These are phyloP conservation scores for Diprion similis DNA, from an alignment of 1,140 invertebrate species.

Conservation along the genomic window DNA sequence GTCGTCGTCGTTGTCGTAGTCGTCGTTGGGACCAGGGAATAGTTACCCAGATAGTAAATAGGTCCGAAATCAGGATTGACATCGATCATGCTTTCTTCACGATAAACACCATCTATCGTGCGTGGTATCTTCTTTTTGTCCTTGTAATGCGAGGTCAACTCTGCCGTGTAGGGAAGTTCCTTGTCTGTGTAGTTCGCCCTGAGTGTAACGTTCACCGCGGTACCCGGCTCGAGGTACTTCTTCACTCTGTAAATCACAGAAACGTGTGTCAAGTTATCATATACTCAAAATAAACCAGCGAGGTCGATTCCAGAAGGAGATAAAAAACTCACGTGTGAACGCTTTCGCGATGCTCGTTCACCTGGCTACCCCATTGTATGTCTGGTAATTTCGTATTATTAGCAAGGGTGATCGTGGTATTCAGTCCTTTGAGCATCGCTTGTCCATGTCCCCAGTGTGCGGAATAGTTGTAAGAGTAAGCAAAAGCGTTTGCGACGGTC, in stretches of 20 bases:
- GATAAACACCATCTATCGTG: constrained; percentile 64
- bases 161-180: constrained; percentile 76
- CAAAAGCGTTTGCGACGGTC: constrained; percentile 73
- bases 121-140: constrained; percentile 63
- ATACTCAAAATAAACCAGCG: background rate
- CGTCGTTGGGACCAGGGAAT: constrained; percentile 78
- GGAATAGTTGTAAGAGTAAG: constrained; percentile 72
- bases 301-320: background rate
- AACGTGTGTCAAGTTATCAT: background rate
- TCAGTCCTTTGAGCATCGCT: constrained; percentile 75
- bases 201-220: constrained; percentile 80
- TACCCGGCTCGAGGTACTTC: constrained; percentile 72
- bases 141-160: constrained; percentile 73
- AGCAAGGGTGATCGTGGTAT: constrained; percentile 70
- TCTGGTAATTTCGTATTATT: constrained; percentile 66
- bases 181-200: constrained; percentile 73
- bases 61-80: constrained; percentile 72
- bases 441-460: constrained; percentile 81
- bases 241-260: constrained; percentile 59
- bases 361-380: constrained; percentile 74
- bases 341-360: constrained; percentile 65
- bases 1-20: constrained; percentile 75
- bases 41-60: constrained; percentile 77
- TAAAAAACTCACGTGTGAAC: constrained; percentile 58
- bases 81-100: constrained; percentile 72